Evolutionary conservation across 1,140 invertebrate species (phyloP), one percentile per base, ranked within the genome.

Genomic region (Grapholita molesta): DNA sequence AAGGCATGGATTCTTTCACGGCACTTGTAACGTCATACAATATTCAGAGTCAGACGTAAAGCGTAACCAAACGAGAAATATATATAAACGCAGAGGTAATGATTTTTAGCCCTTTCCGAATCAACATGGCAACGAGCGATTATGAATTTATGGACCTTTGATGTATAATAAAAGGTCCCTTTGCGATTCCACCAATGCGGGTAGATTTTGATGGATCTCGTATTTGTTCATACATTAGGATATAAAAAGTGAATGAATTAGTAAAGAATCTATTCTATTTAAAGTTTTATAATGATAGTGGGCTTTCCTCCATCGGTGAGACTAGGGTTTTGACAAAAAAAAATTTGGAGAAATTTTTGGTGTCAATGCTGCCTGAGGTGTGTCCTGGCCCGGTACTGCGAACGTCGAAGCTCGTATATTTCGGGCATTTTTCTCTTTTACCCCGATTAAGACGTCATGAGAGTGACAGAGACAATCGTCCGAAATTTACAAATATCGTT

Each of bases 101-200:
- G 15, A 8, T 21, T 48, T 48, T 1, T 9, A 6, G 15, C 18
- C 42, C 42, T 48, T 21, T 48, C 9, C 18, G 4, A 48, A 6
- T 21, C 15, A 18, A 48, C 4, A 9, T 25, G 55, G n/a, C 12
- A 30, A 25, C n/a, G 25, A 61, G 9, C 42, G 42, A 48, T 48
- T 61, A 61, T 61, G 55, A 32, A 61, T 61, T 32, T 61, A 30
- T 30, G 23, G n/a, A 25, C 55, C 55, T 61, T 61, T 61, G 55
- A 61, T 61, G 55, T 28, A 61, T 61, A 30, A 61, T 61, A 61
- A 61, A 61, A 28, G 55, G 32, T 61, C 55, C 21, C 55, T 57
- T 57, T 61, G 55, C 55, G 55, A 61, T 61, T 25, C 30, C 15
- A 61, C 30, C 55, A 61, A 61, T 61, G 55, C 55, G 55, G 25